Base-by-base conservation (phyloP, 2,888 invertebrate genomes). In the Entomobrya multifasciata region DNA sequence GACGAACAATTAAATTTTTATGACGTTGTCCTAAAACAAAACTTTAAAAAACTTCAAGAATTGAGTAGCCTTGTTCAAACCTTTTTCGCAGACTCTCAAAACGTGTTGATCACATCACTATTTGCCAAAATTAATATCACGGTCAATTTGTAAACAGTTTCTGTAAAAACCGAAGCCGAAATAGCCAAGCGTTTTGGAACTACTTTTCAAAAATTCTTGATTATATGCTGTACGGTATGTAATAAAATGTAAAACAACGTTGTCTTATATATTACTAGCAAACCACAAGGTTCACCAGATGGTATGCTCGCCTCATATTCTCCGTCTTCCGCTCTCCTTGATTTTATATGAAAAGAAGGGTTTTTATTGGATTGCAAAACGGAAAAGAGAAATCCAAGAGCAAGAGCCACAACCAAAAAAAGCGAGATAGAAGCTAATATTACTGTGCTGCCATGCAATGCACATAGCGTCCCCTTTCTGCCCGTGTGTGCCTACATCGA, bases 361-460 rank as follows among this genome's bases (percentile, higher is more conserved):
- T 27, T 85, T 89, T 90, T 89, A 89, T 90, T 90, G 87, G 90
- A 90, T 90, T 90, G 86, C 88, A 85, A 89, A 87, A 88, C 88
- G 67, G 70, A 82, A n/a, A 76, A 52, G 83, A 88, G 88, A 82
- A 86, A 88, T 82, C 79, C 82, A 86, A 89, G 87, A 79, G 70
- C 67, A 52, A 55, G 20, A 74, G 36, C 27, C 25, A 70, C 22
- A n/a, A 3, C 55, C 36, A 30, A 55, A 30, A 17, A 36, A n/a
- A 74, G 67, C 20, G 17, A 17, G 17, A n/a, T n/a, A 47, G 62
- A 74, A 47, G 74, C 65, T 65, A 60, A 47, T n/a, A n/a, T n/a
- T n/a, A 80, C 65, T 80, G 67, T 27, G 49, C 47, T 78, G 62
- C 27, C 44, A n/a, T 78, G 52, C 30, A 27, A 67, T 80, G 81